Conservation (phyloP, 2,113 vertebrate species). For the Uropsilus gracilis region DNA sequence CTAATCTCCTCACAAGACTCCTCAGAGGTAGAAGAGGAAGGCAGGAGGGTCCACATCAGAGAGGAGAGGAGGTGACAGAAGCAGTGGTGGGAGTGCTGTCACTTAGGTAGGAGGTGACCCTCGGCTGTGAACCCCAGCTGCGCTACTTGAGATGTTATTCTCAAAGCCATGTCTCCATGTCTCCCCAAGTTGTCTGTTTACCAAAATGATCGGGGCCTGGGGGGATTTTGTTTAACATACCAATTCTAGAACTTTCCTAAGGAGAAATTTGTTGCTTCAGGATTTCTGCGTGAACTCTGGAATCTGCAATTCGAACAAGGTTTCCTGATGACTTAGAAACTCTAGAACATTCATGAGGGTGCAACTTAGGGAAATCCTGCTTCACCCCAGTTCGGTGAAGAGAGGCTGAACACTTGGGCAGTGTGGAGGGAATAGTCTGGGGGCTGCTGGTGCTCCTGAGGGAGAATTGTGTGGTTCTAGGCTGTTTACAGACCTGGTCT, state of each 20-base stretch:
- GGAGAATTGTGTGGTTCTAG: background rate
- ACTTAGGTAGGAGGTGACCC: rapidly evolving
- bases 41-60: no score
- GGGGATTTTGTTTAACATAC: background rate
- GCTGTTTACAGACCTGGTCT: background rate
- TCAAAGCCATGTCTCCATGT: background rate
- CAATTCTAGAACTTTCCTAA: background rate
- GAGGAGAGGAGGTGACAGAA: rapidly evolving
- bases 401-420: background rate
- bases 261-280: background rate
- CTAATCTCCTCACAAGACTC: background rate
- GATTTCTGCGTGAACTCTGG: background rate
- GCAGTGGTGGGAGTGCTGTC: no score
- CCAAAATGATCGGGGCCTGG: background rate
- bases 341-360: background rate
- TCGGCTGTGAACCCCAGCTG: background rate
- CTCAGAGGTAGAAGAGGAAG: background rate
- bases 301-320: background rate
- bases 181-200: background rate
- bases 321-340: background rate
- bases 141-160: background rate
- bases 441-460: background rate
- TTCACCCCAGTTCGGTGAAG: background rate
- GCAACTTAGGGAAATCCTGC: background rate
- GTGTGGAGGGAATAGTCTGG: no score